phyloP scores from a whole-genome alignment of 2,113 vertebrate species.

The Saccopteryx leptura region DNA sequence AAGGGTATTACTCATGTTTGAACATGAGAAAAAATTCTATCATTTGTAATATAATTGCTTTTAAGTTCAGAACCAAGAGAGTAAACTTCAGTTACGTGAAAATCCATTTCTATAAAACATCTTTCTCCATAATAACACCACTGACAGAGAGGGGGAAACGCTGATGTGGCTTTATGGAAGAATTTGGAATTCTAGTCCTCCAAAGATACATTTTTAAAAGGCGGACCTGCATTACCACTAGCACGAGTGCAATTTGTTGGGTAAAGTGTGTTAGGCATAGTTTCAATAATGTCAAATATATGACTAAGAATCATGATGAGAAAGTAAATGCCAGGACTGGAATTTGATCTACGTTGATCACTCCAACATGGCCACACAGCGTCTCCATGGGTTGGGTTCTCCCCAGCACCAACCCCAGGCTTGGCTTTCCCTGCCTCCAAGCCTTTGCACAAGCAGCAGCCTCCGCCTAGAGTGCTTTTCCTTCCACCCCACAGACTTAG shows the following conservation, averaged over 20 bases:
- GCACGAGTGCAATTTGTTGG: background rate
- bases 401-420: fast-evolving
- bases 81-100: background rate
- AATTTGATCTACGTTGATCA: background rate
- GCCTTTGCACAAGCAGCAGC: background rate
- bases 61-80: background rate
- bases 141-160: background rate
- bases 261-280: background rate
- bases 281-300: background rate
- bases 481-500: background rate
- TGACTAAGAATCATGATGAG: background rate
- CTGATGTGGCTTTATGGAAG: background rate
- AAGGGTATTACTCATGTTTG: background rate
- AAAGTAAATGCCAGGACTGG: background rate
- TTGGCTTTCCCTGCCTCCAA: background rate
- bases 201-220: background rate
- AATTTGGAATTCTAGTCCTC: background rate
- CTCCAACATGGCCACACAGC: fast-evolving
- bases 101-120: background rate
- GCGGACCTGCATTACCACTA: fast-evolving
- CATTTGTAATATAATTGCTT: background rate
- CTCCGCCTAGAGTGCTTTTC: background rate
- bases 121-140: background rate
- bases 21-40: background rate
- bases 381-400: background rate